phyloP scores from a whole-genome alignment of 2,113 vertebrate species.

The Nothobranchius kuhntae region DNA sequence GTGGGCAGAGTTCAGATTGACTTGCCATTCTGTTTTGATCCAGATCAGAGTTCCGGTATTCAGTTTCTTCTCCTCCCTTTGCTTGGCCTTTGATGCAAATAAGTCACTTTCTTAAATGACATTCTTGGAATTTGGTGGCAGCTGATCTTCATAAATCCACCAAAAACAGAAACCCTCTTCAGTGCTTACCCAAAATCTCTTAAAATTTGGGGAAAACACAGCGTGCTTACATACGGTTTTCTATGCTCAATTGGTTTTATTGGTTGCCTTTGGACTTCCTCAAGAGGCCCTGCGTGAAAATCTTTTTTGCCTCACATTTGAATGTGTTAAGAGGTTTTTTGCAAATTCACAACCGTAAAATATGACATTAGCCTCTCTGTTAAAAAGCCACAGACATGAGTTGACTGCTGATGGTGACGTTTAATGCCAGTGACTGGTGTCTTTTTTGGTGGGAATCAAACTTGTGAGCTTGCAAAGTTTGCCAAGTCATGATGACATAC shows the following conservation, averaged over 20 bases:
- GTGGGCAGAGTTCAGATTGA: too few relatives aligned
- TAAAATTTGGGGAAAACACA: conserved; percentile 32
- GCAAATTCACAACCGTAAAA: conserved; percentile 45
- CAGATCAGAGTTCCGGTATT: neutral
- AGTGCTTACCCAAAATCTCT: conserved; percentile 30
- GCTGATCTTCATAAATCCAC: conserved; percentile 30
- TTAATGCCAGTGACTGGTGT: conserved; percentile 36
- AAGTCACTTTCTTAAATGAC: conserved; percentile 57
- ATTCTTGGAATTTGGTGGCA: conserved; percentile 38
- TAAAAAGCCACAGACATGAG: conserved; percentile 53
- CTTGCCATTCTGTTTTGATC: too few relatives aligned
- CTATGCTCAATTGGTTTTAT: conserved; percentile 73
- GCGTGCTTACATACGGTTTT: conserved; percentile 61
- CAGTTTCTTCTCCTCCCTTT: neutral
- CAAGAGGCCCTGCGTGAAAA: conserved; percentile 45
- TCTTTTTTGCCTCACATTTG: conserved; percentile 37
- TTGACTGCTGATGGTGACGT: conserved; percentile 31
- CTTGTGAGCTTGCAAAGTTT: conserved; percentile 39
- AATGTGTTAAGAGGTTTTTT: conserved; percentile 52
- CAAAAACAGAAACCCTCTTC: conserved; percentile 43
- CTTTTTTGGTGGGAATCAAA: conserved; percentile 20
- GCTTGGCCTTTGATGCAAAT: conserved; percentile 42
- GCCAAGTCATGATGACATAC: conserved; percentile 47
- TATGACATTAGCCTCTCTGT: conserved; percentile 42
- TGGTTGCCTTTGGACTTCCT: conserved; percentile 62